A percentile compares a stretch with the other conserved stretches of the same genome.
Conservation (phyloP, 1,140 invertebrate genomes). For the Holcopasites calliopsidis region DNA sequence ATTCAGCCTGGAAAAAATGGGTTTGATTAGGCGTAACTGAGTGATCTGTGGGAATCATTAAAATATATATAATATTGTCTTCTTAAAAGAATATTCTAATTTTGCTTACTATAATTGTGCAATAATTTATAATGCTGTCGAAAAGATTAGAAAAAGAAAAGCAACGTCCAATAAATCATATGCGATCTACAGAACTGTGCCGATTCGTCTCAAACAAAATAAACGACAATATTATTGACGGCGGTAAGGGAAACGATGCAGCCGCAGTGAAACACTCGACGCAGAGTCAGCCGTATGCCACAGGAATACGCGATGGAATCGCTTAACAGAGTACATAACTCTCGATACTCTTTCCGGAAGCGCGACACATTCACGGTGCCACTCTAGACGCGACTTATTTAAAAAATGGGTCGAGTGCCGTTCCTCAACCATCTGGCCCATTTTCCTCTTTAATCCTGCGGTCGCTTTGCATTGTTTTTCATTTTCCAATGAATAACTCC, state of each 20-base stretch:
- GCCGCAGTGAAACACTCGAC: neutral
- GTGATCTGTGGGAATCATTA: no score
- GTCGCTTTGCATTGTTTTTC: slow-evolving; percentile 8
- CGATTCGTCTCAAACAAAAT: neutral
- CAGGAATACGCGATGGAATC: neutral
- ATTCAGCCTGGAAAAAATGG: slow-evolving; percentile 73
- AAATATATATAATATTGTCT: no score
- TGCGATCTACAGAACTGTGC: no score
- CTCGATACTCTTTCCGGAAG: slow-evolving; percentile 2
- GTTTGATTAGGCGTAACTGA: neutral
- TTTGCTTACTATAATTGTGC: no score
- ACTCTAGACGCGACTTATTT: slow-evolving; percentile 14
- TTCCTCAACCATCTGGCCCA: slow-evolving; percentile 33
- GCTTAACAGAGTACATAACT: neutral
- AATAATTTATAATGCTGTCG: no score
- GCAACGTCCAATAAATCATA: no score
- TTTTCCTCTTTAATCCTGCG: slow-evolving; percentile 21
- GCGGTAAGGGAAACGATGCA: neutral
- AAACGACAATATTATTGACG: slow-evolving; percentile 3
- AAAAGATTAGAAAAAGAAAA: no score
- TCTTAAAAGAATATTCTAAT: no score
- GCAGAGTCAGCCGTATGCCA: neutral
- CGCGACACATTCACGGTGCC: neutral
- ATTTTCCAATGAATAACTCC: slow-evolving; percentile 3
- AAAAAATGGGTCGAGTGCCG: slow-evolving; percentile 42